Percentiles rank a stretch among this genome's conserved stretches.
Conservation (phyloP, 2,113 vertebrate species). For the Regulus satrapa region DNA sequence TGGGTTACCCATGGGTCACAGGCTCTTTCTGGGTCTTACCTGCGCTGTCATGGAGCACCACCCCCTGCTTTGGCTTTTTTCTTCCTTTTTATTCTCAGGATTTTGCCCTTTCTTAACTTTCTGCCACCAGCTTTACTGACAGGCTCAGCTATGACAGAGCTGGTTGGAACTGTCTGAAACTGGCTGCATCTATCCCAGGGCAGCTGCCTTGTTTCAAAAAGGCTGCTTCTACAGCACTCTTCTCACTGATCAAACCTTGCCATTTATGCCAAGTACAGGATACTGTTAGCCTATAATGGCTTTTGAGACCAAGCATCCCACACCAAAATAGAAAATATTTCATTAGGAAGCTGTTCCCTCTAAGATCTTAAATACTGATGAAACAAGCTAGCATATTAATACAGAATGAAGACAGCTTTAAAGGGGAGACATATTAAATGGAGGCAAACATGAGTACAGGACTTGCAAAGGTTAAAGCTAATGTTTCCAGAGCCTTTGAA, state of each 20-base stretch:
- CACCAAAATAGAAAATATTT: neutral
- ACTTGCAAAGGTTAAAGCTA: neutral
- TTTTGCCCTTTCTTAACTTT: neutral
- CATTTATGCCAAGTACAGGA: neutral
- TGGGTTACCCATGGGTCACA: neutral
- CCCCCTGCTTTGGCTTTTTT: neutral
- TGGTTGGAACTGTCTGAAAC: fast-evolving
- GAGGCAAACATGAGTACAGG: neutral
- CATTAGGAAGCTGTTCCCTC: neutral
- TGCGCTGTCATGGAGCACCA: fast-evolving
- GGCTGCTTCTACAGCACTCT: fast-evolving
- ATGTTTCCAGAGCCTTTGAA: neutral
- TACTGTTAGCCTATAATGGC: neutral
- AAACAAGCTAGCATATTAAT: neutral
- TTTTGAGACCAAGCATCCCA: neutral
- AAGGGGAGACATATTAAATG: neutral
- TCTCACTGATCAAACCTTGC: neutral
- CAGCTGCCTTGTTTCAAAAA: neutral
- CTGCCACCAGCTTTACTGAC: neutral
- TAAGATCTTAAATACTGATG: neutral
- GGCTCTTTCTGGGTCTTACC: neutral
- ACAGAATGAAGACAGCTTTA: neutral
- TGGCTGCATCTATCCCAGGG: neutral
- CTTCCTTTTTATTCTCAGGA: neutral
- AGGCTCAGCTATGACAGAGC: neutral